Evolutionary conservation across 2,797 vertebrate species (phyloP), one percentile per base, ranked within the genome.

Genomic region (Tympanoctomys barrerae): DNA sequence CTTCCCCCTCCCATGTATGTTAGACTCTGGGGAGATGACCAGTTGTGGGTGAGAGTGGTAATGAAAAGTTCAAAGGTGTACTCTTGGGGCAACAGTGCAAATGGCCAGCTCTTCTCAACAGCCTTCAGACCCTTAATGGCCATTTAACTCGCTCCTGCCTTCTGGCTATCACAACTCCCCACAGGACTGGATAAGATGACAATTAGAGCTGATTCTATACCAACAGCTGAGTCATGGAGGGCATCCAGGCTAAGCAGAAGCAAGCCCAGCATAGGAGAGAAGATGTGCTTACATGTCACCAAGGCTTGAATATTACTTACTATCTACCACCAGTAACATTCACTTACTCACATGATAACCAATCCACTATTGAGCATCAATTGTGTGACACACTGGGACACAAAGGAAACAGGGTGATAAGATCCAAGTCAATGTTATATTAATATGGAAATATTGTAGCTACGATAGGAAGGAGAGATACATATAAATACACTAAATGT

Each of bases 111-210:
- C 46, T 54, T 57, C 59, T 82, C 59, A 79, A 39, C 4, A 80
- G 59, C 59, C 80, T 91, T 42, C 24, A 91, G 91, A 62, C 21
- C 46, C 39, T 90, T 66, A 54, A 31, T 8, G 42, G 71, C 46
- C 0, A 0, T 26, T 42, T 33, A n/a, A 4, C 13, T 36, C 13
- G 1, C 2, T 57, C 26, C 39, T 54, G 7, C 16, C 85, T 70
- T n/a, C 39, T 64, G 59, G n/a, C 18, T 59, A n/a, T 24, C 64
- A n/a, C 46, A 39, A 42, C n/a, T n/a, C 26, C 22, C 8, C 1
- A 0, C 12, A 31, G 16, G 62, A 78, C 22, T 64, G 66, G 39
- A 42, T 2, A 52, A 12, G 3, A 13, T 1, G 89, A 77, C 11
- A 42, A 21, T 26, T 7, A 9, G 1, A 80, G 70, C 14, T 28